Base-by-base conservation (phyloP, 2,888 invertebrate genomes). In the Anorthoa munda region DNA sequence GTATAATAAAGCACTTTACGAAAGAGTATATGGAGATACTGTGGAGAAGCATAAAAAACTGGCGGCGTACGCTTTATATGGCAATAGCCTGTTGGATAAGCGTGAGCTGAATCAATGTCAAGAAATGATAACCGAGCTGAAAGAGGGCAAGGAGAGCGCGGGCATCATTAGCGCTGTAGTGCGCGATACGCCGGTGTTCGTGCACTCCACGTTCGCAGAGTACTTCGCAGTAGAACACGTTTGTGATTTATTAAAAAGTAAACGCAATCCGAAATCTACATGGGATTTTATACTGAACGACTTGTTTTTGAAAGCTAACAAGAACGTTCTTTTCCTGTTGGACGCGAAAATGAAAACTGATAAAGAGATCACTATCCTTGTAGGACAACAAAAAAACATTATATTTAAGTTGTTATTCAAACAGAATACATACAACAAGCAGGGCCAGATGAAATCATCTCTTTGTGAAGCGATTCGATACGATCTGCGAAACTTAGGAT, bases 11-110 rank as follows among this genome's bases (percentile, higher is more conserved):
- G 15, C n/a, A 12, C n/a, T 39, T 1, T 81, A 46, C 55, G 31
- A 55, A 17, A 73, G 21, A 55, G 55, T 31, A 61, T 50, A 55
- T 13, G 56, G 21, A 2, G 11, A 66, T 11, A 59, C 61, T 66
- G 45, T 68, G 18, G 23, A 21, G 5, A 65, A 13, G 26, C 80
- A 79, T 53, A 75, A 67, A 55, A 78, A 75, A 26, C 13, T 80
- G 17, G 80, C 72, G 3, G 78, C 72, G 2, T 75, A 76, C 26
- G 63, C 21, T 5, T 39, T 68, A 23, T 81, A 66, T 39, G n/a
- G 21, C 2, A 70, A 56, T 18, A 18, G 53, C 9, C 18, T 67
- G 7, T 50, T 65, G 23, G n/a, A 72, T 11, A 60, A 75, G 51
- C n/a, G 48, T 13, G 58, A 69, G n/a, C 18, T 75, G 21, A 23